Evolutionary conservation across 2,888 invertebrate genomes (phyloP), one percentile per base, ranked within the genome.

Genomic region (Agriotes lineatus): DNA sequence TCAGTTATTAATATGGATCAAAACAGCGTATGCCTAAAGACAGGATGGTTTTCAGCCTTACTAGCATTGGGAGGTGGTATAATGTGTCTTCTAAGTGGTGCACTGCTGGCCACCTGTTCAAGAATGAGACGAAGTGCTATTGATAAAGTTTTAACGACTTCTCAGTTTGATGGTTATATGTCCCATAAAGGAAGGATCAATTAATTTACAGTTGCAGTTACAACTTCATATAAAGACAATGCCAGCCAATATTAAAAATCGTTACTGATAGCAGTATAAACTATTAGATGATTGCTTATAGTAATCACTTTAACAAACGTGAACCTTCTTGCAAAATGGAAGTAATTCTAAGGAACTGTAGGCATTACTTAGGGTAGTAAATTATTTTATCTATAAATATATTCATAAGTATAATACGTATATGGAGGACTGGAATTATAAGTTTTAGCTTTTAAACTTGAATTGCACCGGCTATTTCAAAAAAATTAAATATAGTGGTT

Each of bases 41-140:
- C 86, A n/a, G 87, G 87, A 12, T 85, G 87, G 80, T 86, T 88
- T 73, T 86, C 87, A 16, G 87, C 87, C 0, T 77, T 88, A 35
- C 76, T 87, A 33, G 87, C 86, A 1, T 79, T 87, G 16, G 85
- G 86, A 4, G 84, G 82, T 44, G 84, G 83, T 5, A 81, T 82
- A 12, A 85, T 94, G 70, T 92, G 93, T 44, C 88, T 93, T 52
- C 85, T 95, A 67, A 87, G 90, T 0, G 92, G 91, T 6, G 90
- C 92, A 0, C 86, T 95, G 19, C 85, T 94, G 73, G 90, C 92
- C 0, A 91, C 94, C 66, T 95, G 94, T 78, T 88, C 93, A 10
- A 89, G 93, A 71, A 89, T 94, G 83, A 87, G 92, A 71, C 87
- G 90, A 72, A 85, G 80, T 59, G 80, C 82, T 69, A 81, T 83